A percentile compares a stretch with the other conserved stretches of the same genome.
Conservation (phyloP, 2,888 invertebrate species). For the Chloroclystis v-ata region DNA sequence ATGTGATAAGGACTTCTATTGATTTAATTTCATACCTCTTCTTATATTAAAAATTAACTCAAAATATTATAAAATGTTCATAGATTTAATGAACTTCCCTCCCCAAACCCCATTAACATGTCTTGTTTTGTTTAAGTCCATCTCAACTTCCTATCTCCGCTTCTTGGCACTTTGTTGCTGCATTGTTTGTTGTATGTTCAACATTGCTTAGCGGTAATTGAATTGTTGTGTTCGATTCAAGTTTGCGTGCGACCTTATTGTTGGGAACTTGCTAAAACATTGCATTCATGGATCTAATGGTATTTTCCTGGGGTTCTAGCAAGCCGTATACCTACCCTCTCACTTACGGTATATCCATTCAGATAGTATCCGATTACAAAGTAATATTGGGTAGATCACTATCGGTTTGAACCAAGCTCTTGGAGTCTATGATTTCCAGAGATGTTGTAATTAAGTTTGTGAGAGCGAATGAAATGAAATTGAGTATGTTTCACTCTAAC, state of each 20-base stretch:
- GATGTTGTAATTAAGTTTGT: too few relatives aligned
- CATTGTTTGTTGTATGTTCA: slow-evolving; percentile 15
- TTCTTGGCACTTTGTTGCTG: slow-evolving; percentile 21
- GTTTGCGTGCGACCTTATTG: slow-evolving; percentile 19
- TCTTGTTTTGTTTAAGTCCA: slow-evolving; percentile 17
- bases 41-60: too few relatives aligned
- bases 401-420: neutral
- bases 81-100: too few relatives aligned
- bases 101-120: neutral
- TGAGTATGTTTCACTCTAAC: neutral
- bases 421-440: neutral
- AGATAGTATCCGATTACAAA: slow-evolving; percentile 1
- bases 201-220: slow-evolving; percentile 22
- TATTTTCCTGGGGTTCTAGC: neutral
- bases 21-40: too few relatives aligned
- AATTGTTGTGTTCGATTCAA: slow-evolving; percentile 23
- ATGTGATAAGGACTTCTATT: too few relatives aligned
- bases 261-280: slow-evolving; percentile 11
- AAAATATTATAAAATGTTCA: too few relatives aligned
- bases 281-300: slow-evolving; percentile 7
- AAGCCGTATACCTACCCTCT: slow-evolving; percentile 1
- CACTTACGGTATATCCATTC: neutral
- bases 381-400: neutral
- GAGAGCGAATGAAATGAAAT: neutral
- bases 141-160: slow-evolving; percentile 17